A percentile compares a stretch with the other conserved stretches of the same genome.
Evolutionary conservation across 2,113 vertebrate species (phyloP).

Genomic region (Esox niger): DNA sequence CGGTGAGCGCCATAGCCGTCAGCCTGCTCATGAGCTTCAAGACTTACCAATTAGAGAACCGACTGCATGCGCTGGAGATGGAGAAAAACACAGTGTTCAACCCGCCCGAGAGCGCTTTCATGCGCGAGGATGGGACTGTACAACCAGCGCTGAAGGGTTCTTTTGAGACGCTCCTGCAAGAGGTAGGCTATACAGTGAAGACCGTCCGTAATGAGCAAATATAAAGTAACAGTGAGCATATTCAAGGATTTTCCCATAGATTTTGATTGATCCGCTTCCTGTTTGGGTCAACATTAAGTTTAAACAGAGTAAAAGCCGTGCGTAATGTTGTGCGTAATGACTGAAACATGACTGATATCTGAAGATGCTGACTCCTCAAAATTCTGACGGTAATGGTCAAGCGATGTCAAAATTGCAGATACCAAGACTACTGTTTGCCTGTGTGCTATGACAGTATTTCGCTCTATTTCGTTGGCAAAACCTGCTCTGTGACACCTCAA

Average conservation of each 20-base stretch:
- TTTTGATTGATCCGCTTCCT: not conserved
- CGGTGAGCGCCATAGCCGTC: slow-evolving; percentile 75
- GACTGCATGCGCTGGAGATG: slow-evolving; percentile 77
- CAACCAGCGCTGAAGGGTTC: slow-evolving; percentile 72
- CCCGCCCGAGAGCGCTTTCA: slow-evolving; percentile 46
- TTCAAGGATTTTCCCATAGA: not conserved
- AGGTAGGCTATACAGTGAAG: slow-evolving; percentile 79
- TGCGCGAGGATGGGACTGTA: slow-evolving; percentile 65
- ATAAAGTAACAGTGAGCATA: not conserved
- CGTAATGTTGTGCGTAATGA: slow-evolving; percentile 5
- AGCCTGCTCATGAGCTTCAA: slow-evolving; percentile 83
- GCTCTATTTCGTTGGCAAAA: too few species aligned
- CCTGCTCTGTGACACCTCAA: too few species aligned
- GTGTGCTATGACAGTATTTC: too few species aligned
- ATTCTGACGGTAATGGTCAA: not conserved
- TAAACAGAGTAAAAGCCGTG: not conserved
- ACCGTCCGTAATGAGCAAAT: not conserved
- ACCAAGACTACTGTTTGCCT: too few species aligned
- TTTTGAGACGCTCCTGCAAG: slow-evolving; percentile 77
- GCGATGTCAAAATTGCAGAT: not conserved
- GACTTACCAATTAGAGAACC: slow-evolving; percentile 79
- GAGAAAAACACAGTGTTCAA: slow-evolving; percentile 58
- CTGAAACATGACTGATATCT: not conserved
- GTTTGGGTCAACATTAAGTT: not conserved
- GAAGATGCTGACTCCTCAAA: too few species aligned